Conservation (phyloP, 2,113 vertebrate genomes). For the Falco punctatus region DNA sequence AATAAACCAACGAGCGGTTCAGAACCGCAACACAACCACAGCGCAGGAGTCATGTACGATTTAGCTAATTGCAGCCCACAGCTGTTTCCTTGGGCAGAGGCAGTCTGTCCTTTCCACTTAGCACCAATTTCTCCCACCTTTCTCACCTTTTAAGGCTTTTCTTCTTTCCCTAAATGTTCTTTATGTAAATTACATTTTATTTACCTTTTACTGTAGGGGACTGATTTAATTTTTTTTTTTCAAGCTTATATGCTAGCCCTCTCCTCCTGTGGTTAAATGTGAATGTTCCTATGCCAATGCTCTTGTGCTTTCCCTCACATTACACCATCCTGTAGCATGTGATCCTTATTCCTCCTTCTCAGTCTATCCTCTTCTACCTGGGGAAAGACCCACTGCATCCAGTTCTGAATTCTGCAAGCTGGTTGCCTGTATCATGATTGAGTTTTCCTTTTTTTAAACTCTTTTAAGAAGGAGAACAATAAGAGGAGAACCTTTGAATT, state of each 20-base stretch:
- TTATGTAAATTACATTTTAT: neutral
- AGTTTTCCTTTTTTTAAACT: neutral
- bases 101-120: neutral
- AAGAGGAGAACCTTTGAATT: neutral
- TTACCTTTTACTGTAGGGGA: neutral
- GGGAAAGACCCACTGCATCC: neutral
- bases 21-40: neutral
- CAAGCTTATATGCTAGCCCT: neutral
- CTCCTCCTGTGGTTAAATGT: neutral
- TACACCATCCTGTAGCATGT: neutral
- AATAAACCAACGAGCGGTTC: neutral
- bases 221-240: neutral
- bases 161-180: neutral
- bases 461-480: neutral
- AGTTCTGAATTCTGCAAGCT: neutral
- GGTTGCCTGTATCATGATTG: neutral
- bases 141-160: constrained; percentile 9
- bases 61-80: constrained; percentile 25
- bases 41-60: neutral
- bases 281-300: neutral
- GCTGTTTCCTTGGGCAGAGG: constrained; percentile 7
- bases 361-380: neutral
- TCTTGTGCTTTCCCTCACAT: neutral
- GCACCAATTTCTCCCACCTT: neutral
- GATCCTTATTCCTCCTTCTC: neutral